phyloP scores from a whole-genome alignment of 2,113 vertebrate species.

The Trematomus loennbergii region DNA sequence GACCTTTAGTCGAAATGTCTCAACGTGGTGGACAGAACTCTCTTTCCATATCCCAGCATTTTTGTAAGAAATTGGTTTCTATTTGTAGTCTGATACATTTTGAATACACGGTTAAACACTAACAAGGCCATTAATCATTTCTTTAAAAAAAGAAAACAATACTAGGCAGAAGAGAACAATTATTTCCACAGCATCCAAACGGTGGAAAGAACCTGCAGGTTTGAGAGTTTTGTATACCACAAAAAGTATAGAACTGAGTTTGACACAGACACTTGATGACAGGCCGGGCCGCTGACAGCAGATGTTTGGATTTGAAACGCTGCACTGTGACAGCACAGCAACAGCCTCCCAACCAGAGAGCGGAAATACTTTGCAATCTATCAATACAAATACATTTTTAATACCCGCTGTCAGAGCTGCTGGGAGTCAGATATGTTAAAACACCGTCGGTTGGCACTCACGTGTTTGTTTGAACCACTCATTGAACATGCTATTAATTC shows the following conservation, averaged over 20 bases:
- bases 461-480: slow-evolving; percentile 28
- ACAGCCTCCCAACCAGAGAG: slow-evolving; percentile 39
- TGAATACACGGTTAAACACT: slow-evolving; percentile 9
- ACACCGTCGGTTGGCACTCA: not conserved
- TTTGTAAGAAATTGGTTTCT: not conserved
- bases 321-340: slow-evolving; percentile 49
- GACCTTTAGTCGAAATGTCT: slow-evolving; percentile 2
- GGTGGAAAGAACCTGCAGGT: slow-evolving; percentile 5
- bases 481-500: slow-evolving; percentile 43
- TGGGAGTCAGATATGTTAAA: not conserved
- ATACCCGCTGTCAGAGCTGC: not conserved
- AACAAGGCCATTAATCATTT: slow-evolving; percentile 27
- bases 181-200: not conserved
- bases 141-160: slow-evolving; percentile 5
- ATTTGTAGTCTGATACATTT: slow-evolving; percentile 26
- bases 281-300: slow-evolving; percentile 39
- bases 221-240: not conserved
- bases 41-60: not conserved
- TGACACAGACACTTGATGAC: slow-evolving; percentile 38
- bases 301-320: slow-evolving; percentile 48
- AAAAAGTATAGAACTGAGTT: not conserved
- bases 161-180: not conserved
- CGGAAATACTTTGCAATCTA: not conserved
- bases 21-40: not conserved
- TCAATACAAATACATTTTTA: not conserved